These are phyloP conservation scores for Notospermus geniculatus DNA, from an alignment of 1,140 invertebrate genomes.

Conservation along the genomic window DNA sequence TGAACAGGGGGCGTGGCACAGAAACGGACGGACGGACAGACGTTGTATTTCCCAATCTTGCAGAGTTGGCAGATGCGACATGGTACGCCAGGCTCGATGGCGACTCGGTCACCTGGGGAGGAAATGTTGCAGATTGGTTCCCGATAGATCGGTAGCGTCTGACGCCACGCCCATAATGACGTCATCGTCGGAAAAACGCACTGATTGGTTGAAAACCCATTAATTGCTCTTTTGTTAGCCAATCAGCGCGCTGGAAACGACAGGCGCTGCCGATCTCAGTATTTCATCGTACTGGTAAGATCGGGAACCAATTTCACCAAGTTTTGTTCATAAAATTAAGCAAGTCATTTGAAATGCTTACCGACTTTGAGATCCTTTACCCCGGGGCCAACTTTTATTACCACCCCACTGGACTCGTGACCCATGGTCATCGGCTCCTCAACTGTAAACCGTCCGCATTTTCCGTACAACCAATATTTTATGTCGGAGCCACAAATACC, in stretches of 20 bases:
- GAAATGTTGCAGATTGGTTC: too few relatives aligned
- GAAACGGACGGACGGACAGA: conserved; percentile 83
- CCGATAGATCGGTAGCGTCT: too few relatives aligned
- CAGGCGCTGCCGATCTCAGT: too few relatives aligned
- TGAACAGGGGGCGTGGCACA: conserved; percentile 85
- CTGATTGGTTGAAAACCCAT: too few relatives aligned
- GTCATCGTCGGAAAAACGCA: too few relatives aligned
- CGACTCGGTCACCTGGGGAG: conserved; percentile 83
- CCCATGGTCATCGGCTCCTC: conserved; percentile 42
- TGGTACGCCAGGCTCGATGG: conserved; percentile 89
- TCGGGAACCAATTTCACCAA: too few relatives aligned
- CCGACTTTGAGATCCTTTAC: conserved; percentile 37
- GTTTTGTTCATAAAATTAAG: too few relatives aligned
- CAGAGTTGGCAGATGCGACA: conserved; percentile 83
- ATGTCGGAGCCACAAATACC: conserved; percentile 96
- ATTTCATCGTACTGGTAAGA: too few relatives aligned
- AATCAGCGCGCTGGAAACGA: too few relatives aligned
- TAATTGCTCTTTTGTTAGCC: too few relatives aligned
- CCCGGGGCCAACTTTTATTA: conserved; percentile 49
- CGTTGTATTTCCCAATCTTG: conserved; percentile 84
- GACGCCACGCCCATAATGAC: too few relatives aligned
- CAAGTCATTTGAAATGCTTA: conserved; percentile 23
- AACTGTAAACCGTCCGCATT: conserved; percentile 60
- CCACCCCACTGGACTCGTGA: conserved; percentile 46
- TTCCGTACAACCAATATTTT: conserved; percentile 79